phyloP scores from a whole-genome alignment of 2,113 vertebrate genomes.

The Dolichallabes microphthalmus region DNA sequence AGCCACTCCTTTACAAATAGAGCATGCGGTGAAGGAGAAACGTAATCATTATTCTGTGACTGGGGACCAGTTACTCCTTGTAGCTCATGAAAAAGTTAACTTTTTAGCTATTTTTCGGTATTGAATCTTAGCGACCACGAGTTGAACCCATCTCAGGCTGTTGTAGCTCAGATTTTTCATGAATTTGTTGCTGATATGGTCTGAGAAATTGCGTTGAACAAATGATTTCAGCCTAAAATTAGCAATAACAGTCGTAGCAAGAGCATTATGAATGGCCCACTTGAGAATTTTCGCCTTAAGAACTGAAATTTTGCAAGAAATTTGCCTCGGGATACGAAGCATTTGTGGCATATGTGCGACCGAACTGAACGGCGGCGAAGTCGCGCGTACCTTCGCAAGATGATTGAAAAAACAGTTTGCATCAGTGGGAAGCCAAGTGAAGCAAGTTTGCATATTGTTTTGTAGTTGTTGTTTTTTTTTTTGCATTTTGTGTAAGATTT shows the following conservation, averaged over 20 bases:
- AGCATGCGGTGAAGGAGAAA: conserved; percentile 66
- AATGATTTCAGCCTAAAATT: background rate
- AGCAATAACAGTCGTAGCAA: background rate
- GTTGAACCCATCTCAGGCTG: background rate
- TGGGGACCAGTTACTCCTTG: background rate
- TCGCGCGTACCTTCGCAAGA: too few species aligned
- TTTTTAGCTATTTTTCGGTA: background rate
- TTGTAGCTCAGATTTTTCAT: background rate
- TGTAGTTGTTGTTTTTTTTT: too few species aligned
- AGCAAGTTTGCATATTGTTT: too few species aligned
- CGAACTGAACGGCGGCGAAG: too few species aligned
- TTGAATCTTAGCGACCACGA: background rate
- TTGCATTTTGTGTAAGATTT: too few species aligned
- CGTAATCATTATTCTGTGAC: background rate
- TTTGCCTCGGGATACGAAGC: too few species aligned
- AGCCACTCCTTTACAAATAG: conserved; percentile 68
- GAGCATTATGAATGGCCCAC: too few species aligned
- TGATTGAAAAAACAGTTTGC: too few species aligned
- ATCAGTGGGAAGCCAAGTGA: too few species aligned
- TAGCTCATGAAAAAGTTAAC: background rate
- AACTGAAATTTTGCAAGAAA: too few species aligned
- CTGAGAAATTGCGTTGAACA: background rate
- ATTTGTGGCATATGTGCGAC: too few species aligned
- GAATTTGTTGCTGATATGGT: background rate
- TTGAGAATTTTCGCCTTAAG: too few species aligned